Conservation (phyloP, 2,888 invertebrate species). For the Cataglyphis rosenhaueri region DNA sequence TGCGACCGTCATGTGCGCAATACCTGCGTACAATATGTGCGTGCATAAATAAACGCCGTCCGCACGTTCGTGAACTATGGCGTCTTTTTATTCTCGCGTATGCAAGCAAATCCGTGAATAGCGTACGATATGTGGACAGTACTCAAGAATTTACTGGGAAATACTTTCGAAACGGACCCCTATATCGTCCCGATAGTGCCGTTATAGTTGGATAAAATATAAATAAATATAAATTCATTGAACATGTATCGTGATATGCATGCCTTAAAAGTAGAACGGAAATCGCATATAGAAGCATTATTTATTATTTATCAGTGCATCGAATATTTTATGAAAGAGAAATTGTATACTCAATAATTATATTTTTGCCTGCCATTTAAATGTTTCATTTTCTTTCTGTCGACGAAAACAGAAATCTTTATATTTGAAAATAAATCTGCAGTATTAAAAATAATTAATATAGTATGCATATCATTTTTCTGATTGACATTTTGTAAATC, state of each 20-base stretch:
- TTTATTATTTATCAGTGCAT: neutral
- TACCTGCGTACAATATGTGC: neutral
- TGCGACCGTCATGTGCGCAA: neutral
- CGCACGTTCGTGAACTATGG: conserved; percentile 54
- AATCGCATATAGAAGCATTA: no score
- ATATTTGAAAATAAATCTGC: neutral
- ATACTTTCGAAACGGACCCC: conserved; percentile 49
- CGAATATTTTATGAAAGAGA: neutral
- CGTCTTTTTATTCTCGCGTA: conserved; percentile 64
- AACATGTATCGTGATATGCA: neutral
- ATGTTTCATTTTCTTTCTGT: neutral
- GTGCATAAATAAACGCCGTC: conserved; percentile 25
- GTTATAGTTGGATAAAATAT: neutral
- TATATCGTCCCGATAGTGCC: neutral
- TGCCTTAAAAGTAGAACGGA: neutral
- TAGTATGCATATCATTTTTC: no score
- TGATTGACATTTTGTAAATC: no score
- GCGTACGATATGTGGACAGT: conserved; percentile 54
- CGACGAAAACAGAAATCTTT: neutral
- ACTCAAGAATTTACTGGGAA: conserved; percentile 33
- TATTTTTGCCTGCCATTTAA: neutral
- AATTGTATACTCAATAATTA: neutral
- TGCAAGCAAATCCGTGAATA: conserved; percentile 59
- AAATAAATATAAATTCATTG: neutral
- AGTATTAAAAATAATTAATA: neutral